Percentiles rank a stretch among this genome's conserved stretches.
These are phyloP conservation scores for Drosophila bocki DNA, from an alignment of 1,140 invertebrate genomes.

Conservation along the genomic window DNA sequence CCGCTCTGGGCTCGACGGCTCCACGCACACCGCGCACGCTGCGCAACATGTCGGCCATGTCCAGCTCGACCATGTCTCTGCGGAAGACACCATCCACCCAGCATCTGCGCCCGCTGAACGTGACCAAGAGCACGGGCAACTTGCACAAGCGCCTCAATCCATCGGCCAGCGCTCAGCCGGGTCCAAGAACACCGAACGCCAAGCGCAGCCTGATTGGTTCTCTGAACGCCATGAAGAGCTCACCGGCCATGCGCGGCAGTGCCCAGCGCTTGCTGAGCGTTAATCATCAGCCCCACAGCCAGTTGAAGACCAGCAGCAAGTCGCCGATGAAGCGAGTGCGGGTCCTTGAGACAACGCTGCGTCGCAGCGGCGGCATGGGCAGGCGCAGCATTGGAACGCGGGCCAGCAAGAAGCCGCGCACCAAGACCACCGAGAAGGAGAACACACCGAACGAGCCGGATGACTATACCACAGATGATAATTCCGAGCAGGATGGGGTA, in stretches of 20 bases:
- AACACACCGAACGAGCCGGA: slow-evolving; percentile 8
- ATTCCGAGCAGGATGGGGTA: slow-evolving; percentile 22
- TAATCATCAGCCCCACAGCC: not conserved
- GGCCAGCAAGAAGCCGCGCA: slow-evolving; percentile 27
- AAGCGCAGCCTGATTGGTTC: slow-evolving; percentile 64
- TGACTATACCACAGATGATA: slow-evolving; percentile 32
- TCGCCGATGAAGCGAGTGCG: slow-evolving; percentile 65
- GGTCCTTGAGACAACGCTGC: slow-evolving; percentile 62
- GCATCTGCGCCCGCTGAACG: slow-evolving; percentile 22
- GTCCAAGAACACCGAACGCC: slow-evolving; percentile 46
- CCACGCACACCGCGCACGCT: slow-evolving; percentile 66
- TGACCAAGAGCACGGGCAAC: slow-evolving; percentile 58
- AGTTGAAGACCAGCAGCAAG: slow-evolving; percentile 34
- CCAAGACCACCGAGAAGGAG: slow-evolving; percentile 15
- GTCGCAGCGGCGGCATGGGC: slow-evolving; percentile 62
- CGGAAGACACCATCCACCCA: slow-evolving; percentile 72
- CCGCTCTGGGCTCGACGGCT: slow-evolving; percentile 18
- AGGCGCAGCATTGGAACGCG: slow-evolving; percentile 53
- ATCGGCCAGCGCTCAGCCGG: not conserved
- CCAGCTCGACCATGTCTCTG: slow-evolving; percentile 67
- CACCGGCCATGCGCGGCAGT: slow-evolving; percentile 20
- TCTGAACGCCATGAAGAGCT: slow-evolving; percentile 32
- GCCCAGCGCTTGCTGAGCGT: slow-evolving; percentile 8
- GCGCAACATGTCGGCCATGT: slow-evolving; percentile 62
- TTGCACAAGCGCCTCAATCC: slow-evolving; percentile 53